Base-by-base conservation (phyloP, 2,113 vertebrate species). In the Fulmarus glacialis region DNA sequence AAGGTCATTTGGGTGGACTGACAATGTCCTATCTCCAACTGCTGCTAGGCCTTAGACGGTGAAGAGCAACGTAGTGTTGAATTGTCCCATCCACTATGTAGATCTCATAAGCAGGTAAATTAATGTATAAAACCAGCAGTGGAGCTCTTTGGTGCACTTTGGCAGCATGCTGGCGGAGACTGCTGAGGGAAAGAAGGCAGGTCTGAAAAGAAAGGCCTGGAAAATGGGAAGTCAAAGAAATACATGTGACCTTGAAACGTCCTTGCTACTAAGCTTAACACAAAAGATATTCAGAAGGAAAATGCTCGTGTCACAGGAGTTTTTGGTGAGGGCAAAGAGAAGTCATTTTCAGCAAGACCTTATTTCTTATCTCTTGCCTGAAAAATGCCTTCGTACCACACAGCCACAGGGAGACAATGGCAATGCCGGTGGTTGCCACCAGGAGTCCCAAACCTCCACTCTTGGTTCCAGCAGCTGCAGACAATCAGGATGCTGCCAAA, bases 101-200 rank as follows among this genome's bases (percentile, higher is more conserved):
- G 43, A 30, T 47, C 30, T 77, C 70, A 36, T 27, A 59, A 63
- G 62, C 34, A 60, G 27, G 23, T 43, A 59, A 75, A 27, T n/a
- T 5, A 43, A 48, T 2, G 1, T 36, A 15, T 14, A 58, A 62
- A 45, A 40, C 24, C 48, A 47, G 9, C 47, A 43, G 40, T 12
- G 26, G 20, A 71, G 52, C 30, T 81, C 19, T 47, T 34, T 53
- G 68, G 23, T 50, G 36, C 53, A 17, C 20, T 63, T 66, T 18
- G 62, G 52, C 18, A 62, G 24, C 0, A 0, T 45, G 29, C 36
- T 62, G 36, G 40, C 0, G 0, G 27, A 43, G 74, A 15, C 24
- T 52, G 23, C 52, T n/a, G 32, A n/a, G 15, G 30, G 32, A 72
- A 89, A n/a, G 50, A 50, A 45, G 36, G 63, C 43, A 47, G 26